These are phyloP conservation scores for Bombus cullumanus DNA, from an alignment of 1,140 invertebrate genomes.

Conservation along the genomic window DNA sequence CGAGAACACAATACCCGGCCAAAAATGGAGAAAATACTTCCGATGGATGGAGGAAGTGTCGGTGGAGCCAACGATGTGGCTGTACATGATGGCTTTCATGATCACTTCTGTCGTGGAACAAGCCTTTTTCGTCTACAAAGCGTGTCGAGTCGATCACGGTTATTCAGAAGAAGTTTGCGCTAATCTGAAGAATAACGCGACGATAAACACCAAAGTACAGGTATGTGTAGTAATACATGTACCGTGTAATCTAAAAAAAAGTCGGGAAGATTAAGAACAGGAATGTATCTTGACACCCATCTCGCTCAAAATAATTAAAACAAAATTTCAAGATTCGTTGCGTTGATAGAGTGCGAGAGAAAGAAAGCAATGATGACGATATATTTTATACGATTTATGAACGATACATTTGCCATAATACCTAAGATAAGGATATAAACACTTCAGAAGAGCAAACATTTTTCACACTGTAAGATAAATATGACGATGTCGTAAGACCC, in stretches of 20 bases:
- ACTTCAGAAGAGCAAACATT: neutral
- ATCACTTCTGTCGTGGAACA: conserved; percentile 90
- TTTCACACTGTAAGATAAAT: neutral
- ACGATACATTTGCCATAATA: neutral
- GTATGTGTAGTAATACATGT: conserved; percentile 74
- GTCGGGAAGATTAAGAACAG: neutral
- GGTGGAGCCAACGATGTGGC: conserved; percentile 90
- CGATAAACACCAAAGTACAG: conserved; percentile 86
- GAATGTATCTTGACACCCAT: neutral
- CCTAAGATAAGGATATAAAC: neutral
- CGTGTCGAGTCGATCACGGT: conserved; percentile 88
- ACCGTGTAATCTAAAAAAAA: neutral
- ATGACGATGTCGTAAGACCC: too few relatives aligned
- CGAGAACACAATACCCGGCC: too few relatives aligned
- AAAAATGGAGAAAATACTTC: conserved; percentile 32
- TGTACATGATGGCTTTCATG: conserved; percentile 92
- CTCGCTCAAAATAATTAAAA: neutral
- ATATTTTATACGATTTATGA: neutral
- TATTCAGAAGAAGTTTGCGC: conserved; percentile 86
- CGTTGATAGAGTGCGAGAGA: neutral
- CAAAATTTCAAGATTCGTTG: neutral
- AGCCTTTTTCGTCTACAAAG: conserved; percentile 88
- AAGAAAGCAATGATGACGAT: neutral
- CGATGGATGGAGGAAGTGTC: conserved; percentile 81
- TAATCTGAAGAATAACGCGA: conserved; percentile 83